Conservation (phyloP, 2,113 vertebrate genomes). For the Patagioenas fasciata region DNA sequence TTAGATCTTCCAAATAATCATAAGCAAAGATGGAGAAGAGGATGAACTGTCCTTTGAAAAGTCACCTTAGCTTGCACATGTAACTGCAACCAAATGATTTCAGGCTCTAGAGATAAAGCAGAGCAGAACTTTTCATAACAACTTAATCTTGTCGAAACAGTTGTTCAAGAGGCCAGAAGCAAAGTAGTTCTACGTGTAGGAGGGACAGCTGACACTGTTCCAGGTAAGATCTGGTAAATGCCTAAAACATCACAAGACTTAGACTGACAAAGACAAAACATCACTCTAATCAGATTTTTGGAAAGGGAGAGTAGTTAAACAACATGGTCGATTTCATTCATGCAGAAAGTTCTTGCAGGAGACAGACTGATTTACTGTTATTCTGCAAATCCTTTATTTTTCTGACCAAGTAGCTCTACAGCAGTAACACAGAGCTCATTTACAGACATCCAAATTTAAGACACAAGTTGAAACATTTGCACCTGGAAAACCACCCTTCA, state of each 20-base stretch:
- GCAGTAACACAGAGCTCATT: not conserved
- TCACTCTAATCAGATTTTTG: not conserved
- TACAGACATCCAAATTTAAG: not conserved
- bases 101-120: conserved; percentile 7
- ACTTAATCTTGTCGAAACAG: not conserved
- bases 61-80: not conserved
- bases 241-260: not conserved
- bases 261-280: not conserved
- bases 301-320: not conserved
- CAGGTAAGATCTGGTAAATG: not conserved
- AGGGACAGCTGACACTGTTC: not conserved
- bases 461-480: not conserved
- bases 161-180: not conserved
- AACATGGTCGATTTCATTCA: not conserved
- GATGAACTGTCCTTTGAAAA: not conserved
- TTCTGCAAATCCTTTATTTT: not conserved
- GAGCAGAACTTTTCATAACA: conserved; percentile 7
- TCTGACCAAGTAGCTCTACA: not conserved
- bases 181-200: not conserved
- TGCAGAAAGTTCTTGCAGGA: not conserved
- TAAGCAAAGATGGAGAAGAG: not conserved
- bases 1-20: not conserved
- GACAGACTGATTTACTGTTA: not conserved
- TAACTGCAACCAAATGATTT: not conserved
- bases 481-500: not conserved